These are phyloP conservation scores for Atta cephalotes DNA, from an alignment of 1,140 invertebrate genomes.

Conservation along the genomic window DNA sequence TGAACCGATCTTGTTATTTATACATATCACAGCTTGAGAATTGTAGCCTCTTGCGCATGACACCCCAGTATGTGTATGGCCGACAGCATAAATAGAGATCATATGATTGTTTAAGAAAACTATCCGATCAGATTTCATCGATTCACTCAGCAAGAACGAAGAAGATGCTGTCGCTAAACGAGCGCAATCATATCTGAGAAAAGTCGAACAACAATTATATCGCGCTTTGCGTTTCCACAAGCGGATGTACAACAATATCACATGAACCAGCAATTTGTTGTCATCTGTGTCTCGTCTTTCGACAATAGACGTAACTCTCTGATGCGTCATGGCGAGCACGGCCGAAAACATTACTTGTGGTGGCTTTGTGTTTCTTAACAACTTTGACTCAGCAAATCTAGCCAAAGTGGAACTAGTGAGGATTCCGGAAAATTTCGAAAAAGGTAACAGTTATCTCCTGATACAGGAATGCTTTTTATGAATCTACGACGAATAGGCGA, in stretches of 20 bases:
- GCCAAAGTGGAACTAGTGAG: conserved; percentile 91
- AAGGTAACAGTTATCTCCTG: conserved; percentile 71
- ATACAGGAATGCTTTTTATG: not conserved
- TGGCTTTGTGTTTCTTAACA: conserved; percentile 91
- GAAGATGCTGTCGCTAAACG: not conserved
- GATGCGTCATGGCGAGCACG: conserved; percentile 76
- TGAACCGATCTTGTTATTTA: not conserved
- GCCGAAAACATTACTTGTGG: conserved; percentile 86
- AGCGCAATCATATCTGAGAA: not conserved
- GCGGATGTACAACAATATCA: not conserved
- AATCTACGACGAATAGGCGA: not conserved
- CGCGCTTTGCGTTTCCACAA: not conserved
- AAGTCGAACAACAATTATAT: not conserved
- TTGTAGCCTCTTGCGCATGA: not conserved
- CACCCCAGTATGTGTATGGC: not conserved
- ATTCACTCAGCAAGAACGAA: not conserved
- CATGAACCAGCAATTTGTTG: not conserved
- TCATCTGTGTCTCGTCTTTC: not conserved
- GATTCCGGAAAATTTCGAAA: conserved; percentile 71
- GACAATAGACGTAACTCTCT: conserved; percentile 39
- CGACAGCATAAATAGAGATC: conserved; percentile 16
- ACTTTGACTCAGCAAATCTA: conserved; percentile 96
- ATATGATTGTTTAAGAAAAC: not conserved
- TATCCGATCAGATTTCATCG: not conserved
- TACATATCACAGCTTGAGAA: not conserved